phyloP scores from a whole-genome alignment of 2,113 vertebrate species.

The Xiphophorus couchianus region DNA sequence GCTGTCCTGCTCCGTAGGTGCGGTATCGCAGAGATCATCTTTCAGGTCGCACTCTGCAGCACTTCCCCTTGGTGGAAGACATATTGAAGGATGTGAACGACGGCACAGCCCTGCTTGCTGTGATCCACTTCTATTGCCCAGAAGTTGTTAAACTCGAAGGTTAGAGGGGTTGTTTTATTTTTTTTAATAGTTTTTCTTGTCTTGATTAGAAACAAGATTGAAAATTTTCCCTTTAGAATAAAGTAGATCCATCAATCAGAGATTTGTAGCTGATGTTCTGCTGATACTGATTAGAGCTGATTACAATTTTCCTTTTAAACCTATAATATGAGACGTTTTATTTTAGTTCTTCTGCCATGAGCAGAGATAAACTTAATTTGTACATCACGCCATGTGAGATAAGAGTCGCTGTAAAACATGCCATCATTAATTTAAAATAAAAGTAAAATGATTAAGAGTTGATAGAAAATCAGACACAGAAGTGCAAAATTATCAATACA shows the following conservation, averaged over 20 bases:
- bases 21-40: constrained; percentile 94
- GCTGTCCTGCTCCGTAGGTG: constrained; percentile 78
- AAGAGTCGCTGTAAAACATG: background rate
- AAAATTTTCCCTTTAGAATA: background rate
- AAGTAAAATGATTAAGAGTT: background rate
- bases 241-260: background rate
- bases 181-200: background rate
- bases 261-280: background rate
- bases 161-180: constrained; percentile 57
- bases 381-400: background rate
- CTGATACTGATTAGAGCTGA: background rate
- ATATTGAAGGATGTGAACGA: constrained; percentile 90
- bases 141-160: constrained; percentile 93
- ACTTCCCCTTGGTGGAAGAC: constrained; percentile 90
- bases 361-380: background rate
- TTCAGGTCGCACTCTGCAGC: constrained; percentile 85
- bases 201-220: background rate
- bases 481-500: background rate
- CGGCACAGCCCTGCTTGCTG: constrained; percentile 87
- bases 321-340: too few species aligned
- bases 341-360: background rate
- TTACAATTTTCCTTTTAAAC: too few species aligned
- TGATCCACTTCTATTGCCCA: constrained; percentile 96
- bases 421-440: background rate
- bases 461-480: too few species aligned